Base-by-base conservation (phyloP, 2,797 vertebrate genomes). In the Urosaurus nigricauda region DNA sequence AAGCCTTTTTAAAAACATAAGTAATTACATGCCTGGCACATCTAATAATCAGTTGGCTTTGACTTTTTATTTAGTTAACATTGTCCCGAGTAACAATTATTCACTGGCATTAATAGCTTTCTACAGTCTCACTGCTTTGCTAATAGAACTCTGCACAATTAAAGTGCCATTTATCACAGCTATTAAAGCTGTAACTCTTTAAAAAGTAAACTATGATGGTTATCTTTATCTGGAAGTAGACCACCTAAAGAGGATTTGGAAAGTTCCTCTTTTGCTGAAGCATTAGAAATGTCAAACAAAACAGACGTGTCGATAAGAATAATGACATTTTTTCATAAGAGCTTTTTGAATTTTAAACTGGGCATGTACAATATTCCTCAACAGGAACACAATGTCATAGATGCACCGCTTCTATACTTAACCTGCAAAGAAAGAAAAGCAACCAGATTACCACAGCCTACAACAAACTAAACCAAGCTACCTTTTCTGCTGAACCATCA, bases 51-150 rank as follows among this genome's bases (percentile, higher is more conserved):
- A 77, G 86, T 92, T 92, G 75, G 84, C 89, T 84, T 90, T 90
- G 88, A 94, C 92, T 92, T 91, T 93, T 93, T 94, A 92, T 84
- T 94, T 87, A 92, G 92, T 89, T 96, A 93, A 95, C 83, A 71
- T 93, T 92, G 84, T 83, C 88, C 89, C 87, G 79, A 75, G 71
- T 94, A 58, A 47, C 75, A 91, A 88, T 89, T 94, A 92, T 91
- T 94, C 90, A 91, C 29, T 90, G 84, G 87, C 89, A 93, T 95
- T 94, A 95, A 95, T 87, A 83, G 91, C 87, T 93, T 94, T 94
- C 83, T 89, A 60, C 83, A 87, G 86, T 79, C 91, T 94, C 82
- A 87, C 68, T 43, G 63, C 84, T 93, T 91, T 86, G 78, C 56
- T 0, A 71, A 63, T 85, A 92, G 86, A 47, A 40, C 90, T 88